phyloP scores from a whole-genome alignment of 2,888 invertebrate genomes.

The Orchesellides sinensis region DNA sequence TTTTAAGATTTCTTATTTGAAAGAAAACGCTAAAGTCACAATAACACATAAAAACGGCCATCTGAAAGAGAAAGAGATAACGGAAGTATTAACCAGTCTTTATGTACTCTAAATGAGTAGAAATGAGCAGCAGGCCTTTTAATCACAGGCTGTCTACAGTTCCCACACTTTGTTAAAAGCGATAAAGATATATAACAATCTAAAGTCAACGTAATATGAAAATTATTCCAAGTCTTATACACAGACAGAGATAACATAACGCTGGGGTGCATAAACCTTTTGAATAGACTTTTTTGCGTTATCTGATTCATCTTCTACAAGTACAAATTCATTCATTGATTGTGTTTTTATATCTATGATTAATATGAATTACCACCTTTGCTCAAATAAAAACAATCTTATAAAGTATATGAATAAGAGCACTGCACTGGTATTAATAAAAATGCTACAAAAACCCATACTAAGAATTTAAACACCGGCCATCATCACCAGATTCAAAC shows the following conservation, averaged over 20 bases:
- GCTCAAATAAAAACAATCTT: no score
- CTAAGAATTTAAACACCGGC: background rate
- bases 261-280: constrained; percentile 2
- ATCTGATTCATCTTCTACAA: background rate
- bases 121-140: constrained; percentile 28
- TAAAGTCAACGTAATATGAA: background rate
- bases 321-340: background rate
- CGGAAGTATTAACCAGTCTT: constrained; percentile 14
- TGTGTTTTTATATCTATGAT: background rate
- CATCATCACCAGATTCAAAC: constrained; percentile 13
- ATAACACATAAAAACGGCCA: constrained; percentile 1
- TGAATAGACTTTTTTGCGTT: background rate
- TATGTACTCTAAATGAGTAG: constrained; percentile 10
- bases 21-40: constrained; percentile 1
- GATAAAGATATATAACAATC: background rate
- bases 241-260: background rate
- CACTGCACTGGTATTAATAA: background rate
- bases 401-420: background rate
- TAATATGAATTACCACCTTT: no score
- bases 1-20: no score
- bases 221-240: background rate
- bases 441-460: background rate
- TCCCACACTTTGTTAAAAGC: constrained; percentile 32
- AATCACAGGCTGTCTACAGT: constrained; percentile 33
- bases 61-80: constrained; percentile 42